phyloP scores from a whole-genome alignment of 2,113 vertebrate species.

The Heterotilapia buettikoferi region DNA sequence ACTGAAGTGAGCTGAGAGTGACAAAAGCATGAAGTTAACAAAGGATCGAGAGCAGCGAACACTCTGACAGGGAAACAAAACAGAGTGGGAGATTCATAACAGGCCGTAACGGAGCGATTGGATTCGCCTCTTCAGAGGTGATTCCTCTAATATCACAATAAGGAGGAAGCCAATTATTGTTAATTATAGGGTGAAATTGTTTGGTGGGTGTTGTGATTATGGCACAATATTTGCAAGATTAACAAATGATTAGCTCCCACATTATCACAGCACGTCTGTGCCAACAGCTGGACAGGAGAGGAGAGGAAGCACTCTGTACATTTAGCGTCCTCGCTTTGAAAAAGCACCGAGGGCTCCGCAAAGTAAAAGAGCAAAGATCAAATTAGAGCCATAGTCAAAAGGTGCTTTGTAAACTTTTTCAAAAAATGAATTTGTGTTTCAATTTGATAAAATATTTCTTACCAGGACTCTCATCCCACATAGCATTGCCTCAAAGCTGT shows the following conservation, averaged over 20 bases:
- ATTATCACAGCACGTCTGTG: constrained; percentile 75
- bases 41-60: background rate
- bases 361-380: background rate
- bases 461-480: background rate
- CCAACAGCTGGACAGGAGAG: constrained; percentile 1
- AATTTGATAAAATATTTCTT: background rate
- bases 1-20: constrained; percentile 64
- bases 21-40: background rate
- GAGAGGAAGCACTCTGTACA: background rate
- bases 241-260: constrained; percentile 85
- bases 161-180: constrained; percentile 85
- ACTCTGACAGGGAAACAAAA: background rate
- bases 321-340: background rate
- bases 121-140: constrained; percentile 80
- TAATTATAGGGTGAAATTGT: constrained; percentile 94
- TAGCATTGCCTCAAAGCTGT: background rate
- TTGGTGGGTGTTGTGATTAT: constrained; percentile 89
- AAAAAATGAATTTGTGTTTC: background rate
- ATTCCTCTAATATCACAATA: constrained; percentile 82
- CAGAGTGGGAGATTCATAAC: constrained; percentile 50
- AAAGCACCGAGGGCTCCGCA: background rate
- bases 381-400: background rate
- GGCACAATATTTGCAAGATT: constrained; percentile 83
- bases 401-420: background rate
- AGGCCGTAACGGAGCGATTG: constrained; percentile 81